Evolutionary conservation across 2,113 vertebrate genomes (phyloP).

Genomic region (Sinocyclocheilus maitianheensis): DNA sequence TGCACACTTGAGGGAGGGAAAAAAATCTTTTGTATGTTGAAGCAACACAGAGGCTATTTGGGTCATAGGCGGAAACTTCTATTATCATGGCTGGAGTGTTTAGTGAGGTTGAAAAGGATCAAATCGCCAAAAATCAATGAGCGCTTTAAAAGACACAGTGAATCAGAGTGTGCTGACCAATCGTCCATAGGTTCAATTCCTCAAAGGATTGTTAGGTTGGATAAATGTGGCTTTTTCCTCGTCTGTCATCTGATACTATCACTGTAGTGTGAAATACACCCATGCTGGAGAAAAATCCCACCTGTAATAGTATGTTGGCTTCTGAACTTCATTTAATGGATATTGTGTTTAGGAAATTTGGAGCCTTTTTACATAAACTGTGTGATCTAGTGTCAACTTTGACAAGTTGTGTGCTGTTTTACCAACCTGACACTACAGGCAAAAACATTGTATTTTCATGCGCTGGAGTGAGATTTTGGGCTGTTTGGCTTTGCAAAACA

Average conservation of each 20-base stretch:
- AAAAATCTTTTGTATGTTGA: slow-evolving; percentile 20
- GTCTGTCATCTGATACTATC: background rate
- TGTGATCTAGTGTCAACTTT: no score
- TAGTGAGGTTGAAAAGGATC: slow-evolving; percentile 27
- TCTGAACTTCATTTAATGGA: background rate
- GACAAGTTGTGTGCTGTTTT: background rate
- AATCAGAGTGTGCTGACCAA: slow-evolving; percentile 13
- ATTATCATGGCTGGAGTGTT: slow-evolving; percentile 15
- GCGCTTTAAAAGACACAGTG: slow-evolving; percentile 10
- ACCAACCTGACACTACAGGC: background rate
- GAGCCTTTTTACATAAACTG: no score
- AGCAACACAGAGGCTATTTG: slow-evolving; percentile 22
- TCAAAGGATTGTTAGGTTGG: slow-evolving; percentile 23
- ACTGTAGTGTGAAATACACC: background rate
- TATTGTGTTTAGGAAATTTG: background rate
- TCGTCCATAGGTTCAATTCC: slow-evolving; percentile 16
- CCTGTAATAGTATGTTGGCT: background rate
- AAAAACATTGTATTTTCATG: no score
- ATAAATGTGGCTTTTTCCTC: slow-evolving; percentile 12
- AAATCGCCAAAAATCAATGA: slow-evolving; percentile 29
- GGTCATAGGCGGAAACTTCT: slow-evolving; percentile 22
- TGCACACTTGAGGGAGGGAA: background rate
- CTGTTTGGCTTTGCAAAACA: no score
- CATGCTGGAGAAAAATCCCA: background rate
- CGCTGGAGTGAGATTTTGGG: no score